Evolutionary conservation across 2,888 invertebrate genomes (phyloP), one percentile per base, ranked within the genome.

Genomic region (Drosophila percnosoma): DNA sequence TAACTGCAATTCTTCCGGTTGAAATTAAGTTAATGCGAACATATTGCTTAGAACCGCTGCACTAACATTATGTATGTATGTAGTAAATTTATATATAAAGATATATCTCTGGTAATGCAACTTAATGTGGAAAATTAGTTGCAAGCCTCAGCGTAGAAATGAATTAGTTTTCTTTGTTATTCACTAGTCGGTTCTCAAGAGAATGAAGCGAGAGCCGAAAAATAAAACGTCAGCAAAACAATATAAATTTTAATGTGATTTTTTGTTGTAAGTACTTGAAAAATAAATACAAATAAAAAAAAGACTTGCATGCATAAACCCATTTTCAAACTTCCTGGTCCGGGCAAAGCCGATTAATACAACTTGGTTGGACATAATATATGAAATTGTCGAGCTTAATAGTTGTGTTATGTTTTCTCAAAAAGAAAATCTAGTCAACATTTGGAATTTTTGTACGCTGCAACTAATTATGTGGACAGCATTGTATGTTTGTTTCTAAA

Each of bases 1-100:
- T 24, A 54, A 54, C 24, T 27, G 18, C n/a, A 54, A 36, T 36
- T 36, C 54, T 36, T 54, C 36, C 36, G 36, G 36, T 54, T 54
- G 24, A 27, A 36, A 36, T 54, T 54, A 27, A 36, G 24, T 36
- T 54, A 36, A 54, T 53, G 34, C 24, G 27, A 49, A 49, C 48
- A 49, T 34, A 15, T 52, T 33, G 3, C 33, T 21, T 52, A 52
- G n/a, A 13, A 33, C 2, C 15, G 33, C 15, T 33, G 8, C 31
- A n/a, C 21, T 31, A n/a, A 11, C 21, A 18, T 53, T 21, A 15
- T 15, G 13, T 4, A 21, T 21, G 21, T 24, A 21, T 34, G 21
- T 15, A 3, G 42, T 45, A 21, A 7, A 45, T 15, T 13, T 15
- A 15, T 33, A 7, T 11, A n/a, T 29, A n/a, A n/a, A n/a, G 2